Conservation (phyloP, 2,888 invertebrate species). For the Shargacucullia verbasci region DNA sequence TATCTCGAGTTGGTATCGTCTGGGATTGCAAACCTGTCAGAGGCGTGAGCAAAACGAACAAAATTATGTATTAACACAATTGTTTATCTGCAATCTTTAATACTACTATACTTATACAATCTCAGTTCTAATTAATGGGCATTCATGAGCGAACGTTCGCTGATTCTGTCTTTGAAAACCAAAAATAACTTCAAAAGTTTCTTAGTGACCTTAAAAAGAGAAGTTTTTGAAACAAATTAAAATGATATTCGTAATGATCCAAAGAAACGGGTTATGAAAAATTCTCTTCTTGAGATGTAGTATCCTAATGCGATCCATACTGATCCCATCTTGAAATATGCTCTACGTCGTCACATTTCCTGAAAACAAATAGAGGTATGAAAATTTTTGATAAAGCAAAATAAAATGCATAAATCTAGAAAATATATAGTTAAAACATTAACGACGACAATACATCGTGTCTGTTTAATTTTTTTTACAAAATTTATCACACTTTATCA, state of each 20-base stretch:
- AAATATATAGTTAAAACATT: conserved; percentile 15
- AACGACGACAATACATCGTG: conserved; percentile 15
- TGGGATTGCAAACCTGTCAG: conserved; percentile 24
- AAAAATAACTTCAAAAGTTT: conserved; percentile 47
- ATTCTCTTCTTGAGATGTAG: conserved; percentile 30
- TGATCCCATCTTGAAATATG: conserved; percentile 9
- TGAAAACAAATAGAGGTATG: conserved; percentile 2
- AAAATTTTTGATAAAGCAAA: background rate
- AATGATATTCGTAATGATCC: conserved; percentile 42
- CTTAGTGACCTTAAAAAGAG: conserved; percentile 42
- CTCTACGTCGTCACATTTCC: conserved; percentile 37
- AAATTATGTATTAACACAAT: conserved; percentile 22
- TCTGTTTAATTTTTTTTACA: conserved; percentile 22
- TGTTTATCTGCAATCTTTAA: conserved; percentile 33
- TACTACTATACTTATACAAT: conserved; percentile 8
- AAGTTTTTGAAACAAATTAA: conserved; percentile 38
- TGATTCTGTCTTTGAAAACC: conserved; percentile 13
- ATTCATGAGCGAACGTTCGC: conserved; percentile 14
- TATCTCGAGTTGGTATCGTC: conserved; percentile 40
- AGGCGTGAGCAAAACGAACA: conserved; percentile 34
- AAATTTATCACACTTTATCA: conserved; percentile 31
- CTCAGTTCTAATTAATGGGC: conserved; percentile 19
- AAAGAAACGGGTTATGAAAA: conserved; percentile 59
- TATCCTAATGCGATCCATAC: conserved; percentile 8
- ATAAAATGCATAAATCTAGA: conserved; percentile 11